These are phyloP conservation scores for Macrochelys suwanniensis DNA, from an alignment of 2,797 vertebrate genomes.

Conservation along the genomic window DNA sequence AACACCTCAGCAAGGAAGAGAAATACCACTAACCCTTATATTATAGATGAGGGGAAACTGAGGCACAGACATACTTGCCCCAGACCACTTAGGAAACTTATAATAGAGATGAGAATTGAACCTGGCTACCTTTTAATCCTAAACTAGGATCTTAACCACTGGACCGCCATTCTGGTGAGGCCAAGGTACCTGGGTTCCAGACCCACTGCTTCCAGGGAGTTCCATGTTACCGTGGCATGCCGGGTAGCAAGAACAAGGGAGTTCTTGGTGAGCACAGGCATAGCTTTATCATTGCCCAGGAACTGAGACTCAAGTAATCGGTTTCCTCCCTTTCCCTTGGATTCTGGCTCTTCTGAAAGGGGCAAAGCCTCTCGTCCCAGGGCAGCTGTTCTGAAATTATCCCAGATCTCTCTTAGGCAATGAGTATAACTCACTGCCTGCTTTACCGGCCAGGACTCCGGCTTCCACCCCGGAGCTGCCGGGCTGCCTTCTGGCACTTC, in stretches of 20 bases:
- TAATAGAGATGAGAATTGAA: background rate
- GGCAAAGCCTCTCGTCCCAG: background rate
- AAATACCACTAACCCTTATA: background rate
- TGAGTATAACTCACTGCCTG: background rate
- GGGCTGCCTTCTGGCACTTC: background rate
- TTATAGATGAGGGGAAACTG: background rate
- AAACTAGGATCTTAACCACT: background rate
- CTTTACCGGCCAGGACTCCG: background rate
- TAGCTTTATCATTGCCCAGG: background rate
- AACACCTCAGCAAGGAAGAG: background rate
- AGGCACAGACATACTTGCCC: background rate
- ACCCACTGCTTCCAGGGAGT: background rate
- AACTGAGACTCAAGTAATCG: background rate
- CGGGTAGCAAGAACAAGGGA: background rate
- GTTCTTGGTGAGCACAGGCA: background rate
- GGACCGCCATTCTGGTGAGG: background rate
- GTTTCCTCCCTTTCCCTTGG: background rate
- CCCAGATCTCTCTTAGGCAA: background rate
- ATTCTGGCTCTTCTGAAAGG: background rate
- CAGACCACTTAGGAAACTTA: background rate
- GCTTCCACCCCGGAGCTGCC: background rate
- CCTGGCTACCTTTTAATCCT: background rate
- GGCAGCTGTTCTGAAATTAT: background rate
- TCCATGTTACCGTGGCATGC: background rate
- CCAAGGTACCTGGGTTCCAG: background rate